Evolutionary conservation across 2,797 vertebrate species (phyloP), one percentile per base, ranked within the genome.

Genomic region (Taeniopygia guttata): DNA sequence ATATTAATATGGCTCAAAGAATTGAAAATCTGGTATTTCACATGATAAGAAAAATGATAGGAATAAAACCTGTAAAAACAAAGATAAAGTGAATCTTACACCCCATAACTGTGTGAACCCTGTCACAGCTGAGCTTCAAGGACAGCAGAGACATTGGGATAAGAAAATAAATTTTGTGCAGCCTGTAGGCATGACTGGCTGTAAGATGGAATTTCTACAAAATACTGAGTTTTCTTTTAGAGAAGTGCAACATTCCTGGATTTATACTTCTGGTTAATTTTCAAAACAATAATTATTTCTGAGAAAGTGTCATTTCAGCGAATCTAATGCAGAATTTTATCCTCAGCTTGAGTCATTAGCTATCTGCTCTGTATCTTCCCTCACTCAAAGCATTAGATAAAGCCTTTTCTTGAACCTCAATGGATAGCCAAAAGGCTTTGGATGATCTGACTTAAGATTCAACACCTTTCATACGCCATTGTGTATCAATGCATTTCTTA

Each of bases 141-240:
- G 20, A 23, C 1, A 29, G 30, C 11, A 46, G 34, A 43, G 0
- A 4, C 5, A 38, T 10, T 36, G n/a, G 5, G 30, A 55, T 54
- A 87, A 85, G 75, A 84, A 91, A 77, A 26, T 38, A 79, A 62
- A 45, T 26, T 38, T 85, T 80, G 29, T 67, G n/a, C 51, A 73
- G 46, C 49, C 77, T 62, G 26, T 54, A 32, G 56, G 30, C 40
- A 68, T 29, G 32, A 6, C 25, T 78, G 25, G 7, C 20, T 88
- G 13, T 19, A 88, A 84, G 30, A 84, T 30, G 42, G 34, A 51
- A 62, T 64, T 88, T 70, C 27, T 67, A 49, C 16, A 70, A 72
- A 86, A 49, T 42, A 23, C 20, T 83, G 69, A 58, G 21, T 58
- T 67, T 3, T 32, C 30, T 49, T 89, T 40, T 77, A 90, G 8